Percentiles rank a stretch among this genome's conserved stretches.
Conservation (phyloP, 1,140 invertebrate genomes). For the Drosophila carrolli region DNA sequence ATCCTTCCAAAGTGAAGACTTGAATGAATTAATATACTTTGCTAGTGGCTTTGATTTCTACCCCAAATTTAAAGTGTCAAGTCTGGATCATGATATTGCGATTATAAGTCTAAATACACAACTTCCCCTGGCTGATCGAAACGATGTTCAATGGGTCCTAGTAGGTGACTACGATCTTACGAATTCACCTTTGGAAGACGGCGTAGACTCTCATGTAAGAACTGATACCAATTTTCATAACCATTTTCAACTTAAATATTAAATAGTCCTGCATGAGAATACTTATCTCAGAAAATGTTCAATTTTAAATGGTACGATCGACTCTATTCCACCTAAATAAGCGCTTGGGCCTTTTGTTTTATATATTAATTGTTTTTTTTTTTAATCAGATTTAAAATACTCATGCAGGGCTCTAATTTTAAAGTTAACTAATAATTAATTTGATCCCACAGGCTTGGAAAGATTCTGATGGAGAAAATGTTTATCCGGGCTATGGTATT, state of each 20-base stretch:
- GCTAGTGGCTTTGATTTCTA: constrained; percentile 14
- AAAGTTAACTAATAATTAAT: neutral
- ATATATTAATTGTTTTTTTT: too few species aligned
- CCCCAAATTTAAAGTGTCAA: constrained; percentile 15
- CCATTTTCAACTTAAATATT: too few species aligned
- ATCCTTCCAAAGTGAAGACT: constrained; percentile 1
- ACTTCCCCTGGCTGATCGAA: constrained; percentile 24
- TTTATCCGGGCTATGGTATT: constrained; percentile 27
- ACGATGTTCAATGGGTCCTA: constrained; percentile 37
- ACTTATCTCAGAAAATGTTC: too few species aligned
- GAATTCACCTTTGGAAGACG: constrained; percentile 3
- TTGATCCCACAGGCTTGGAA: constrained; percentile 1
- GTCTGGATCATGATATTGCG: constrained; percentile 31
- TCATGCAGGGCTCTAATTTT: neutral
- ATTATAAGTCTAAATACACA: constrained; percentile 24
- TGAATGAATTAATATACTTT: constrained; percentile 12
- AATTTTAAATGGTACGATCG: neutral
- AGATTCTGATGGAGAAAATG: neutral
- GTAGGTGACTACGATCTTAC: constrained; percentile 21
- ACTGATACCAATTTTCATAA: too few species aligned
- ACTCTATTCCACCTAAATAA: too few species aligned
- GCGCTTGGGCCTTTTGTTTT: too few species aligned
- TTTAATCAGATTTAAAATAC: too few species aligned
- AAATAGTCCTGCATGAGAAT: too few species aligned
- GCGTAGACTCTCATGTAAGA: constrained; percentile 21